phyloP scores from a whole-genome alignment of 2,888 invertebrate genomes.

The Drosophila formosana region DNA sequence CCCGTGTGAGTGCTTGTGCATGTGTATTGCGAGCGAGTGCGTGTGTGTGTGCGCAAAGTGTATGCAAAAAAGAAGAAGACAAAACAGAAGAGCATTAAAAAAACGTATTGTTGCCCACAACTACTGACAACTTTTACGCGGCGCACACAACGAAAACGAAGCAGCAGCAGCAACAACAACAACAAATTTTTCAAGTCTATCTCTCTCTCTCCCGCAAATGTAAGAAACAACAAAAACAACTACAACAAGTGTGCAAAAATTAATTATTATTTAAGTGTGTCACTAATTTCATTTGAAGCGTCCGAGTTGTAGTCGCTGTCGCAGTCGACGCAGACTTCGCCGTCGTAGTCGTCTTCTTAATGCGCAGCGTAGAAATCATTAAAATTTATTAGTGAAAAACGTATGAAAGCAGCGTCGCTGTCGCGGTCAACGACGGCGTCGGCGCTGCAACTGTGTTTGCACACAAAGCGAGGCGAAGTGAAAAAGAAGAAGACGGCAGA shows the following conservation, averaged over 20 bases:
- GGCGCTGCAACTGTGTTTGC: conserved; percentile 64
- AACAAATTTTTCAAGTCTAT: conserved; percentile 34
- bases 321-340: conserved; percentile 36
- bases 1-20: conserved; percentile 47
- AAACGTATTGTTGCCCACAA: conserved; percentile 60
- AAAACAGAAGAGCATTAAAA: conserved; percentile 74
- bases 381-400: conserved; percentile 63
- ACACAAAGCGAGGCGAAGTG: conserved; percentile 48
- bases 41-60: conserved; percentile 77
- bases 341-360: conserved; percentile 40
- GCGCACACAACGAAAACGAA: conserved; percentile 52
- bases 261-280: conserved; percentile 80
- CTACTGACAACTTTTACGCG: conserved; percentile 67
- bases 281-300: conserved; percentile 75
- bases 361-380: conserved; percentile 78
- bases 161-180: conserved; percentile 1
- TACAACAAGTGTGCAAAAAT: conserved; percentile 76
- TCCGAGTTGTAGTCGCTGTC: conserved; percentile 45
- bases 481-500: conserved; percentile 38
- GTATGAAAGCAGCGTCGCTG: conserved; percentile 51
- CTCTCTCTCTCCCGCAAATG: conserved; percentile 30
- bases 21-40: conserved; percentile 53
- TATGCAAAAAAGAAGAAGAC: conserved; percentile 79
- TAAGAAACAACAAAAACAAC: conserved; percentile 63
- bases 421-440: conserved; percentile 37